Evolutionary conservation across 2,888 invertebrate genomes (phyloP), one percentile per base, ranked within the genome.

Genomic region (Anorthoa munda): DNA sequence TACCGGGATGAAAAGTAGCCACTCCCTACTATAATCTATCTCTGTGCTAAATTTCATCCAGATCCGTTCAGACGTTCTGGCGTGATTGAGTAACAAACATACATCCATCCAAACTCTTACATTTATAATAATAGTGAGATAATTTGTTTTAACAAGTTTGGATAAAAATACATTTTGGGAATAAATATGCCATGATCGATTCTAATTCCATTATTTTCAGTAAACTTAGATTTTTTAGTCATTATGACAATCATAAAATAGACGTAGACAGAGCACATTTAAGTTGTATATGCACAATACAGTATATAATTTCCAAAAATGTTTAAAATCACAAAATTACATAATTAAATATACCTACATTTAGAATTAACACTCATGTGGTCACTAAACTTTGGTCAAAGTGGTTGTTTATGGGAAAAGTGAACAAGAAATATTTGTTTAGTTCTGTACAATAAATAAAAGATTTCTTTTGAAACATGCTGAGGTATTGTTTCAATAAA

Each of bases 401-500:
- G 3, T 53, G n/a, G 46, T 77, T 78, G 69, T 83, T 76, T 79
- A 77, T 66, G 79, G 68, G 75, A 56, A 76, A 72, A 78, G 76
- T 76, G 70, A 75, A 83, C 63, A 45, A 17, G 46, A 61, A 46
- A 72, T 65, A 76, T 79, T 79, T 77, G 18, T 69, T 76, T 79
- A 81, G 55, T 65, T 86, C 72, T 86, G 79, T 86, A 86, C 77
- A 87, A 86, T 87, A 86, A 86, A 86, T 86, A 86, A 86, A 75
- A 61, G 56, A 82, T 75, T 69, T 58, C n/a, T 77, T 79, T 83
- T 85, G 75, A 83, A 79, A 83, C 66, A 78, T 85, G 79, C 46
- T 84, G 90, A 90, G 89, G 90, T 90, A 90, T 88, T 87, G 87
- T 86, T 86, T 86, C 90, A 95, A 95, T 95, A 95, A 95, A 93